Percentiles rank a stretch among this genome's conserved stretches.
These are phyloP conservation scores for Hylia prasina DNA, from an alignment of 2,113 vertebrate species.

Conservation along the genomic window DNA sequence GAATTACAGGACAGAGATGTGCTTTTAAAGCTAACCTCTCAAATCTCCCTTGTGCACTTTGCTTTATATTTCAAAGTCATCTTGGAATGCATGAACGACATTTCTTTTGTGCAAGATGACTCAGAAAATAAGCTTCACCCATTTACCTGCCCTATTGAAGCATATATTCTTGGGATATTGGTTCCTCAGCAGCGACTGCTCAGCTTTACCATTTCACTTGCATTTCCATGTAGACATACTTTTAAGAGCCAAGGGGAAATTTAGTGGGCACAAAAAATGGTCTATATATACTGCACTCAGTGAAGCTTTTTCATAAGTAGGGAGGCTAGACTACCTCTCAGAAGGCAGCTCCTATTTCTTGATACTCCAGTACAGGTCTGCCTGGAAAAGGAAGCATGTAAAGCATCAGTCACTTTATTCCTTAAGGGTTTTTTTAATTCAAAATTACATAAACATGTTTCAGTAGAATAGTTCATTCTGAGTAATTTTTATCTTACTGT, in stretches of 20 bases:
- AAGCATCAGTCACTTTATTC: neutral
- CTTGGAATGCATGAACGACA: neutral
- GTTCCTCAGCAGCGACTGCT: neutral
- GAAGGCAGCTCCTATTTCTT: neutral
- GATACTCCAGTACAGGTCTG: neutral
- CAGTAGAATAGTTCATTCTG: neutral
- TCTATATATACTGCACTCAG: neutral
- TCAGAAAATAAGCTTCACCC: neutral
- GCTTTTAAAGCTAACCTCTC: neutral
- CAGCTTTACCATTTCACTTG: neutral
- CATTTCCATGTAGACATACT: neutral
- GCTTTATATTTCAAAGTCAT: neutral
- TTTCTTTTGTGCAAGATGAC: neutral
- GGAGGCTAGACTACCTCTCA: neutral
- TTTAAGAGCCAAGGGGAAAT: neutral
- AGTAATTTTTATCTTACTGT: neutral
- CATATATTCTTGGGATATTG: neutral
- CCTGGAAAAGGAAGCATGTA: neutral
- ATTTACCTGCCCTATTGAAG: neutral
- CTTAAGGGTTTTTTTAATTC: neutral
- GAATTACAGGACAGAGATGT: neutral
- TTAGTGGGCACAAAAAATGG: neutral
- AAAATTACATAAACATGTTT: neutral
- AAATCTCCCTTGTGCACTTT: neutral
- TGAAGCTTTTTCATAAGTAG: neutral